These are phyloP conservation scores for Mesorhabditis belari DNA, from an alignment of 2,888 invertebrate genomes.

Conservation along the genomic window DNA sequence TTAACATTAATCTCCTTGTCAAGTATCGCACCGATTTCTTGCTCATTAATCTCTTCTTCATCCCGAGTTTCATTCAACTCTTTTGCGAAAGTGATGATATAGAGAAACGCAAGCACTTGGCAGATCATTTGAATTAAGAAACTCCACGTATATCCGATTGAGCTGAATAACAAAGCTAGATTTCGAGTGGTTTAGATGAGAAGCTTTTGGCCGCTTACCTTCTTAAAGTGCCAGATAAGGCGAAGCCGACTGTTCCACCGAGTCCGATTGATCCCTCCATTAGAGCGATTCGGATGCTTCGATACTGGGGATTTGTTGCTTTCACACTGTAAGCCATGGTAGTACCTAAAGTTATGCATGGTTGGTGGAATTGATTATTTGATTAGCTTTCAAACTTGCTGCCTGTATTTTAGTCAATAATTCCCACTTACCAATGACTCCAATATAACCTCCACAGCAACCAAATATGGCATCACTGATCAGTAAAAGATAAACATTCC, in stretches of 20 bases:
- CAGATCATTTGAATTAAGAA: constrained; percentile 48
- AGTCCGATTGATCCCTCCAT: constrained; percentile 55
- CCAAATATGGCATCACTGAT: constrained; percentile 54
- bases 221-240: constrained; percentile 52
- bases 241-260: constrained; percentile 53
- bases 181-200: too few relatives aligned
- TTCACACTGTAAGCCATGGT: constrained; percentile 54
- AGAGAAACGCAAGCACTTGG: constrained; percentile 47
- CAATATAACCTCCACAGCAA: constrained; percentile 54
- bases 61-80: constrained; percentile 18
- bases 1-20: too few relatives aligned
- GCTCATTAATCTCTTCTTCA: too few relatives aligned
- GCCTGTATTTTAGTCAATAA: not conserved
- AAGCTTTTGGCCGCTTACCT: constrained; percentile 21
- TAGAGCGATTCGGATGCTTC: constrained; percentile 53
- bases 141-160: constrained; percentile 52
- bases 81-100: constrained; percentile 40
- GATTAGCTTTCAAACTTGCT: too few relatives aligned
- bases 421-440: constrained; percentile 52
- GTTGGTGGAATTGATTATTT: too few relatives aligned
- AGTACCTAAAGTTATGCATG: constrained; percentile 32
- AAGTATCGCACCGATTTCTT: not conserved
- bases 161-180: constrained; percentile 35
- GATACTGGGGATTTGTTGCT: constrained; percentile 40
- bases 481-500: constrained; percentile 50